Evolutionary conservation across 2,888 invertebrate species (phyloP).

Genomic region (Leptinotarsa peninsularis): DNA sequence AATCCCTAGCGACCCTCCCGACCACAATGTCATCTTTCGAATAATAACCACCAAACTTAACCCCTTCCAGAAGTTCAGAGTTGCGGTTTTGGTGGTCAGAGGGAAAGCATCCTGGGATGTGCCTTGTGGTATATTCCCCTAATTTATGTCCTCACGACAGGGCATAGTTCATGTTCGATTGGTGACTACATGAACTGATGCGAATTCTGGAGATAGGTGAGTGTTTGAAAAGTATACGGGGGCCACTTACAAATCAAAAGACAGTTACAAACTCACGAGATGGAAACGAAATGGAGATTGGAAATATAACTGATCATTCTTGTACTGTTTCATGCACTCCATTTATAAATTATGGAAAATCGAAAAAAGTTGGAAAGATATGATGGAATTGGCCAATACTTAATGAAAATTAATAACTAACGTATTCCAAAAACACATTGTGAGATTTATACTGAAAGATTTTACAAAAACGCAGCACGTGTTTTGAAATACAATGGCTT

Average conservation of each 20-base stretch:
- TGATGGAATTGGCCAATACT: too few species aligned
- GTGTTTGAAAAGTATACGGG: neutral
- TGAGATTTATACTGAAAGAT: too few species aligned
- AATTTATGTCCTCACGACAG: neutral
- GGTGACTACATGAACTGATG: neutral
- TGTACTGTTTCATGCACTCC: too few species aligned
- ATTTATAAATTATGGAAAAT: too few species aligned
- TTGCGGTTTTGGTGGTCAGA: neutral
- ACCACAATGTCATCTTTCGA: neutral
- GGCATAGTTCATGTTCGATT: neutral
- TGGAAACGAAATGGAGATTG: neutral
- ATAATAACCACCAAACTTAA: neutral
- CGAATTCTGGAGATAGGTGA: neutral
- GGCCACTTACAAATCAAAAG: neutral
- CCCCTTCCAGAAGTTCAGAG: neutral
- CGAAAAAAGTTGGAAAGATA: too few species aligned
- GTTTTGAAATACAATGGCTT: too few species aligned
- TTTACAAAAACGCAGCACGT: too few species aligned
- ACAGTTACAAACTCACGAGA: neutral
- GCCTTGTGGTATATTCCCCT: constrained; percentile 1
- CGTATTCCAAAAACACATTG: too few species aligned
- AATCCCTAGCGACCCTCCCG: neutral
- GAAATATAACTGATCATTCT: too few species aligned
- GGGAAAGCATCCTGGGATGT: neutral
- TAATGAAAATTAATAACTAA: too few species aligned